phyloP scores from a whole-genome alignment of 2,113 vertebrate species.

The Procavia capensis region DNA sequence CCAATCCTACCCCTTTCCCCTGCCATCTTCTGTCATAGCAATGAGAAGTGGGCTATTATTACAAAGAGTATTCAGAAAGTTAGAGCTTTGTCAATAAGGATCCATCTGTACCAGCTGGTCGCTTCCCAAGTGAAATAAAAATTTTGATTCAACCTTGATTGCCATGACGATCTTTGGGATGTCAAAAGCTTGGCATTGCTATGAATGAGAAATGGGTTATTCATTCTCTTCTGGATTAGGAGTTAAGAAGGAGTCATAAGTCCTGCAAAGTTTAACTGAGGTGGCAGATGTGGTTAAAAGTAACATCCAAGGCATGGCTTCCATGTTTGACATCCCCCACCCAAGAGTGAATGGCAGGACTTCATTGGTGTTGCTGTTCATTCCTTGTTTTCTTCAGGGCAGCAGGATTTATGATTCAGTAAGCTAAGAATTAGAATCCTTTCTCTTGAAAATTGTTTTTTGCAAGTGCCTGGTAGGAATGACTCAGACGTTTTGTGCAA shows the following conservation, averaged over 20 bases:
- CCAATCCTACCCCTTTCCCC: too few relatives aligned
- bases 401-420: conserved; percentile 26
- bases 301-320: not conserved
- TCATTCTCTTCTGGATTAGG: not conserved
- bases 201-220: not conserved
- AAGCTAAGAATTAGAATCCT: conserved; percentile 58
- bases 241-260: not conserved
- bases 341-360: not conserved
- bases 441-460: conserved; percentile 65
- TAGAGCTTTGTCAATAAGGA: not conserved
- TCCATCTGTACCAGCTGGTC: not conserved
- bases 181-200: not conserved
- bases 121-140: conserved; percentile 16
- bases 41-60: not conserved
- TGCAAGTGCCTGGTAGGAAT: conserved; percentile 65
- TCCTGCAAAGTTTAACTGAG: not conserved
- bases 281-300: not conserved
- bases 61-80: not conserved
- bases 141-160: not conserved
- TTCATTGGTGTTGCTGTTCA: not conserved
- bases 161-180: not conserved
- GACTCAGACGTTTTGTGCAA: conserved; percentile 68
- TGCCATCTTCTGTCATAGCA: not conserved
- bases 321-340: not conserved
- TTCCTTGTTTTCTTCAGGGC: conserved; percentile 21